Conservation (phyloP, 2,888 invertebrate species). For the Aspidiotus rigidus region DNA sequence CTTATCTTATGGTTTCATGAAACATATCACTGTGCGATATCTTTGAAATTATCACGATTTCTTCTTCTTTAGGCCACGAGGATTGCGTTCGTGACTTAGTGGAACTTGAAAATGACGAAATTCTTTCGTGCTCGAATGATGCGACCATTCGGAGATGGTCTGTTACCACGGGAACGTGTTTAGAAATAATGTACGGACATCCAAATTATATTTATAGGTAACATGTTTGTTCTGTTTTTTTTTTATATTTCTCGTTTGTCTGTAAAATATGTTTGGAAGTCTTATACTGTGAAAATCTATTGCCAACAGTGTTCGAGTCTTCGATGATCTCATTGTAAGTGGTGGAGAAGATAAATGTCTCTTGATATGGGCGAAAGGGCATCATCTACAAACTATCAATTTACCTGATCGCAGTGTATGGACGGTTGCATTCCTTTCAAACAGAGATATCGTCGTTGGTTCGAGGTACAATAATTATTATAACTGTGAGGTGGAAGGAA, state of each 20-base stretch:
- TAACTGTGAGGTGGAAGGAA: not conserved
- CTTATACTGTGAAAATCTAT: no score
- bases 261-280: no score
- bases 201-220: conserved; percentile 78
- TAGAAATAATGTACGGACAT: conserved; percentile 70
- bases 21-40: not conserved
- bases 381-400: conserved; percentile 54
- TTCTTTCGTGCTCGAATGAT: conserved; percentile 89
- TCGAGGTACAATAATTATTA: conserved; percentile 44
- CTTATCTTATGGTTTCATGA: no score
- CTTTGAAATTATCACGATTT: no score
- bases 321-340: conserved; percentile 60
- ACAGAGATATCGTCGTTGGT: conserved; percentile 85
- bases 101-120: conserved; percentile 57
- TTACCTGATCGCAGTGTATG: conserved; percentile 85
- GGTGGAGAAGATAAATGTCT: conserved; percentile 83
- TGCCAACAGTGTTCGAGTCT: conserved; percentile 43
- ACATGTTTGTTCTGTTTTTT: not conserved
- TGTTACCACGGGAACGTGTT: conserved; percentile 62
- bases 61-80: conserved; percentile 58
- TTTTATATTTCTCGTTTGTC: not conserved
- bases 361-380: conserved; percentile 61
- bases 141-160: conserved; percentile 75
- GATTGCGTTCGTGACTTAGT: conserved; percentile 83
- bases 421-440: conserved; percentile 67